Percentiles rank a stretch among this genome's conserved stretches.
Evolutionary conservation across 53 echinoderm and acorn worm species (phyloP).

Genomic region (Zoroaster sp.): DNA sequence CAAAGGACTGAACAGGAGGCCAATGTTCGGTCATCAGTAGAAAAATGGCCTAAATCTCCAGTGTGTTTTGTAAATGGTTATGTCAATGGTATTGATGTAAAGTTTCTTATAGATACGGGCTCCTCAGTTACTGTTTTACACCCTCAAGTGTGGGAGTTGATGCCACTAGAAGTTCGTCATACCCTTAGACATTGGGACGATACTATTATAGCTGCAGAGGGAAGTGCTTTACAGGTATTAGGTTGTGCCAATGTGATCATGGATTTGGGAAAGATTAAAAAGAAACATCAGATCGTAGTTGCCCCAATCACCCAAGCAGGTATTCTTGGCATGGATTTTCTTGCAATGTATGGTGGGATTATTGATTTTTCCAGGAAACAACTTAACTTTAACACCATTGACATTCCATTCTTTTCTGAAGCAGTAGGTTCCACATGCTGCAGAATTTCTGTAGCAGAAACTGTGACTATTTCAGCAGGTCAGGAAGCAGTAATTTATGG

Average conservation of each 20-base stretch:
- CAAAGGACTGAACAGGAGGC: constrained; percentile 3
- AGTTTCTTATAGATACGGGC: constrained; percentile 7
- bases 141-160: neutral
- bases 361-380: neutral
- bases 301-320: neutral
- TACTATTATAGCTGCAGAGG: neutral
- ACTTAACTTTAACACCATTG: neutral
- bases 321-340: constrained; percentile 23
- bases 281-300: neutral
- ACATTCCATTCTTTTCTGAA: neutral
- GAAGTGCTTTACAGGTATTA: neutral
- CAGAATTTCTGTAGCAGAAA: neutral
- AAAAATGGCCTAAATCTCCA: neutral
- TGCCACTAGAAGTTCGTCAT: neutral
- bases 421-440: neutral
- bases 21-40: constrained; percentile 12
- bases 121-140: constrained; percentile 2
- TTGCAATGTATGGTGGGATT: neutral
- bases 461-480: neutral
- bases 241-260: neutral
- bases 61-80: neutral
- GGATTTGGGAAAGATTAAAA: neutral
- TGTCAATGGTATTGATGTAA: neutral
- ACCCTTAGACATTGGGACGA: neutral
- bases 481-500: constrained; percentile 20